Base-by-base conservation (phyloP, 2,888 invertebrate genomes). In the Synanthedon myopaeformis region DNA sequence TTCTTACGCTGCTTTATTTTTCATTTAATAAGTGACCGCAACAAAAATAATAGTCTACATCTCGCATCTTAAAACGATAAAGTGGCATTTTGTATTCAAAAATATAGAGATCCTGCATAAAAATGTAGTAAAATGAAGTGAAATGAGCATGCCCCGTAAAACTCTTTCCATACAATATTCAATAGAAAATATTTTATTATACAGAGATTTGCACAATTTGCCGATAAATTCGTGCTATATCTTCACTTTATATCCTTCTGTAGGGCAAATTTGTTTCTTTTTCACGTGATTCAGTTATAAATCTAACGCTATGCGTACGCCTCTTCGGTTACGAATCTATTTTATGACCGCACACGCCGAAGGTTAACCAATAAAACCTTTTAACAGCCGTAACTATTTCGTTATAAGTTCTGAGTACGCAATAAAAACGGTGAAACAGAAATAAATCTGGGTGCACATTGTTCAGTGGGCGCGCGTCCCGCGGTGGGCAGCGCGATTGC, bases 321-420 rank as follows among this genome's bases (percentile, higher is more conserved):
- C 79, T 73, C 81, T 84, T 82, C 78, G 78, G 82, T 82, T 79
- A 77, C 79, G 85, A 83, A 87, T 83, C 79, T 79, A 84, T 87
- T 87, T 87, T 85, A 87, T 82, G 79, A 77, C 80, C 80, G 75
- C 81, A 79, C 76, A 81, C 79, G 76, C 79, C 82, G 78, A 87
- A 87, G 84, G 86, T 84, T 84, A 84, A 83, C 87, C 84, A 84
- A 86, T 87, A 87, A 87, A 87, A 87, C 81, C 85, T 84, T 83
- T 85, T 86, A 86, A 85, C 85, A 85, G 82, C 79, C 83, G 82
- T 83, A 82, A 84, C 83, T 86, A 85, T 85, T 86, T 85, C 82
- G 80, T 85, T 86, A 83, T 84, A 82, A 84, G 85, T 85, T 83
- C 84, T 72, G 78, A 84, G 82, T 84, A 77, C 80, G 84, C 82